Base-by-base conservation (phyloP, 2,888 invertebrate species). In the Lampropteryx suffumata region DNA sequence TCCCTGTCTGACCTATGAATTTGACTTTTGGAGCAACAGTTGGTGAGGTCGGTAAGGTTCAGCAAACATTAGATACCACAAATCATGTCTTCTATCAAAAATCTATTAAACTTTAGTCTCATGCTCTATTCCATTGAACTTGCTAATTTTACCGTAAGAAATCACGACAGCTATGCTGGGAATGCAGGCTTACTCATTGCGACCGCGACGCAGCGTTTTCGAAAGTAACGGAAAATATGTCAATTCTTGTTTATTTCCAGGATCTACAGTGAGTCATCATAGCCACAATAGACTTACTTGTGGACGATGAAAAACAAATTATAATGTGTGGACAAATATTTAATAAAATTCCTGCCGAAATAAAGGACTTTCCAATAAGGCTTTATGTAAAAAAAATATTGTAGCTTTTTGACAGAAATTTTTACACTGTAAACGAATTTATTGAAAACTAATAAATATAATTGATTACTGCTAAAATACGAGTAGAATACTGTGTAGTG, bases 211-310 rank as follows among this genome's bases (percentile, higher is more conserved):
- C 43, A 40, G 43, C 50, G 46, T 37, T 52, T 61, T 55, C 45
- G 59, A 61, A 63, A 57, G 55, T 51, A 47, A 54, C 48, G 48
- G 39, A 37, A 45, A 43, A 36, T 41, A 48, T 42, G 14, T 28
- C 35, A 43, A 53, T 61, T 57, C 61, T 62, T 53, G 59, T 61
- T 48, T 42, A 56, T 51, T 53, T 59, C 44, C 54, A 44, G 42
- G 55, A 48, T 29, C n/a, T 26, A 44, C 45, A 44, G 47, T 63
- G 65, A 62, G 27, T 62, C 64, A 62, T 17, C 17, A 17, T 17
- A 17, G 17, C 4, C 17, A 17, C 17, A 2, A 4, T 35, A 45
- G 43, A 69, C 75, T 73, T 73, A 73, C 73, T 72, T 74, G 72
- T 34, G 61, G 65, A 59, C 29, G 67, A 64, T 45, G 55, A 58